Conservation (phyloP, 2,113 vertebrate genomes). For the Bubo bubo region DNA sequence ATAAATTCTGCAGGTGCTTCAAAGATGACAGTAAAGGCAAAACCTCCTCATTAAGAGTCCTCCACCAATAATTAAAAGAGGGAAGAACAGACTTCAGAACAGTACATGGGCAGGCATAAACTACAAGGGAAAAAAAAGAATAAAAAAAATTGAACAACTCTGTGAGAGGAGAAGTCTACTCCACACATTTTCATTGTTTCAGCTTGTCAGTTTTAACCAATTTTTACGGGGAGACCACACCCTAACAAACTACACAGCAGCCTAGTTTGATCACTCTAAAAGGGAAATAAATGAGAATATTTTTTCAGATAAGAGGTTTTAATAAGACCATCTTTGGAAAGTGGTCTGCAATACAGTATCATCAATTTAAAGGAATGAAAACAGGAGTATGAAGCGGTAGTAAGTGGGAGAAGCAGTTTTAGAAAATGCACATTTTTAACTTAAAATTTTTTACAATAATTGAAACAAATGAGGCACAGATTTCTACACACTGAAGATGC, state of each 20-base stretch:
- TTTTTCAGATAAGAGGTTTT: not conserved
- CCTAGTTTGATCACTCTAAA: not conserved
- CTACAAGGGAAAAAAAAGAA: not conserved
- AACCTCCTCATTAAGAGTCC: not conserved
- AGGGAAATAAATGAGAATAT: not conserved
- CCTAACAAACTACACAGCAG: not conserved
- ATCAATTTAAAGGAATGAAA: not conserved
- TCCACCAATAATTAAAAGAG: not conserved
- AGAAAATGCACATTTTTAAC: not conserved
- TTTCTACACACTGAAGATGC: not conserved
- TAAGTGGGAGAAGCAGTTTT: not conserved
- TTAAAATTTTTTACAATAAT: not conserved
- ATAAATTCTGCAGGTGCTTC: not conserved
- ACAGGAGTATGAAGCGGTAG: accelerated
- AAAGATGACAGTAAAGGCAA: not conserved
- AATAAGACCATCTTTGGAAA: not conserved
- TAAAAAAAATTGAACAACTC: not conserved
- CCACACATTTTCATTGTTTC: not conserved
- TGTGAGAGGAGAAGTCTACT: not conserved
- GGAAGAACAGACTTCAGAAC: not conserved
- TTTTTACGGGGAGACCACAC: not conserved
- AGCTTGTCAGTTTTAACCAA: not conserved
- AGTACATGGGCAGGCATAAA: not conserved
- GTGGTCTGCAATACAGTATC: not conserved
- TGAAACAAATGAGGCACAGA: not conserved